These are phyloP conservation scores for Myripristis murdjan DNA, from an alignment of 2,797 vertebrate genomes.

Conservation along the genomic window DNA sequence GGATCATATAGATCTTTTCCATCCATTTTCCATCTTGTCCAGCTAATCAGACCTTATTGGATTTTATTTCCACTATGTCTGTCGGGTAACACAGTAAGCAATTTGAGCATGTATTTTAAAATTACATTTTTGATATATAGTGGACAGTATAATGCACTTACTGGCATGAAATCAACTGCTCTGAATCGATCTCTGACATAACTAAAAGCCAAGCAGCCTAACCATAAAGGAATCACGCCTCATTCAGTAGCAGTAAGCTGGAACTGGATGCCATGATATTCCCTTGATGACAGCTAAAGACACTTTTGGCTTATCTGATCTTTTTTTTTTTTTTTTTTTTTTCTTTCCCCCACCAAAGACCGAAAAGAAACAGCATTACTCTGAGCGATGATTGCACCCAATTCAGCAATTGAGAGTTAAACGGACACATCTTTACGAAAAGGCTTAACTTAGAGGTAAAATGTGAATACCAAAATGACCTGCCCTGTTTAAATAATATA, in stretches of 20 bases:
- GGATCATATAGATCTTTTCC: background rate
- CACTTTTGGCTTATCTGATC: too few species aligned
- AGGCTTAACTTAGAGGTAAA: background rate
- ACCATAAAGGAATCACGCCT: background rate
- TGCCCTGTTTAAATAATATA: background rate
- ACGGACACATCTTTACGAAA: background rate
- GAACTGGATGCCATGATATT: background rate
- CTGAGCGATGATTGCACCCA: background rate
- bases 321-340: too few species aligned
- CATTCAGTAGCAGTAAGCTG: background rate
- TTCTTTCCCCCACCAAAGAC: too few species aligned
- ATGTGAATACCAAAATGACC: background rate
- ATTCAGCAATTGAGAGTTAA: background rate
- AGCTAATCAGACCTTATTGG: background rate
- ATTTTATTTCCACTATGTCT: background rate
- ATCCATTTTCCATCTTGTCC: background rate
- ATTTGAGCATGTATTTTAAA: too few species aligned
- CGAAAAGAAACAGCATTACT: too few species aligned
- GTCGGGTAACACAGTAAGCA: too few species aligned
- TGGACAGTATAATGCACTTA: background rate
- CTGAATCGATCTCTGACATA: background rate
- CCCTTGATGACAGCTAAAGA: too few species aligned
- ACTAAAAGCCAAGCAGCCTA: too few species aligned
- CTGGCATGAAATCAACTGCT: background rate
- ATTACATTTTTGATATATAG: too few species aligned